phyloP scores from a whole-genome alignment of 2,797 vertebrate species.

The Coendou prehensilis region DNA sequence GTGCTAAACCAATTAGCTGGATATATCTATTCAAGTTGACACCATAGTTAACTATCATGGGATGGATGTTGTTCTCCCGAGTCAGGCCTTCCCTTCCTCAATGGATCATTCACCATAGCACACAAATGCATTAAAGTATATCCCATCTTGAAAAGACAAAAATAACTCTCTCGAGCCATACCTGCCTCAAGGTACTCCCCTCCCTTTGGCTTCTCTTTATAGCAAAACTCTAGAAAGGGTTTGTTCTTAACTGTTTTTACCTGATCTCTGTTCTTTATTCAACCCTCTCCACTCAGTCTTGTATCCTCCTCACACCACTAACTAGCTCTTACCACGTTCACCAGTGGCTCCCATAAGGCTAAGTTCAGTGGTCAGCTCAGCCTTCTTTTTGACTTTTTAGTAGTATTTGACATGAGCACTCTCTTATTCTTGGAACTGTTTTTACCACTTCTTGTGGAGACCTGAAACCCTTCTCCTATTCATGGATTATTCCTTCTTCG shows the following conservation, averaged over 20 bases:
- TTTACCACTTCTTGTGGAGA: neutral
- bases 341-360: neutral
- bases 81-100: neutral
- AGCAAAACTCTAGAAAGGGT: neutral
- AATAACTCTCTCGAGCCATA: neutral
- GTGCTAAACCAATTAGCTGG: neutral
- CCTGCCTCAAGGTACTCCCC: neutral
- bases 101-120: neutral
- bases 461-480: neutral
- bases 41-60: neutral
- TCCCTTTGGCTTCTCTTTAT: neutral
- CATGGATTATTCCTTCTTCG: neutral
- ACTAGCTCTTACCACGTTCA: neutral
- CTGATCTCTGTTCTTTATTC: neutral
- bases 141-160: constrained; percentile 15
- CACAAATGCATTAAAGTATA: neutral
- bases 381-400: constrained; percentile 6
- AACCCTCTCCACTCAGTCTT: neutral
- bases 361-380: neutral
- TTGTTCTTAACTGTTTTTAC: constrained; percentile 30
- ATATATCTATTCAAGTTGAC: neutral
- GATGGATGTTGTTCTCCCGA: neutral
- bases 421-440: neutral
- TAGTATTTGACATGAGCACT: neutral
- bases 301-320: neutral